These are phyloP conservation scores for Jaculus jaculus DNA, from an alignment of 2,113 vertebrate species.

Conservation along the genomic window DNA sequence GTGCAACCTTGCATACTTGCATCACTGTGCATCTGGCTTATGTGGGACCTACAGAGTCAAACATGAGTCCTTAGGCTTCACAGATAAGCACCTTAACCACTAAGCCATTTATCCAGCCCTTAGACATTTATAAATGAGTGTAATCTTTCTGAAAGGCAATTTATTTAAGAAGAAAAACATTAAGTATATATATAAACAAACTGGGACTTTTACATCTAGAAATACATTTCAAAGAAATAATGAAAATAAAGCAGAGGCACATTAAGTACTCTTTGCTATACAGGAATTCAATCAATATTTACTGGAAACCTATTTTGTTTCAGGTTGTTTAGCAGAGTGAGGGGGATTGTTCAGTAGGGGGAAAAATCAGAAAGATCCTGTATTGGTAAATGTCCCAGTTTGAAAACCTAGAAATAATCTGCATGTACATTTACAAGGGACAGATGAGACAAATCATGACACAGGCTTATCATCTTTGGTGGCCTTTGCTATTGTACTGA, in stretches of 20 bases:
- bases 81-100: too few relatives aligned
- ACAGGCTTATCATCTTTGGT: background rate
- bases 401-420: slow-evolving; percentile 18
- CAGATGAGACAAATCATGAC: background rate
- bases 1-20: too few relatives aligned
- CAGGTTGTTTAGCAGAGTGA: background rate
- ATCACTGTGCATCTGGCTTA: too few relatives aligned
- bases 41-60: too few relatives aligned
- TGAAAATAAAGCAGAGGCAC: background rate
- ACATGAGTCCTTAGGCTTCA: too few relatives aligned
- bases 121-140: background rate
- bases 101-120: background rate
- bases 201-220: slow-evolving; percentile 36
- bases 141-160: background rate
- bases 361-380: background rate
- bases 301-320: background rate
- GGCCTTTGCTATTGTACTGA: background rate
- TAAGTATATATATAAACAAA: background rate
- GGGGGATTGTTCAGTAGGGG: background rate
- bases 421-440: background rate
- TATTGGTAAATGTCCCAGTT: background rate
- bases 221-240: slow-evolving; percentile 19
- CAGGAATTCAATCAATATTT: background rate
- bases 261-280: background rate
- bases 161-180: slow-evolving; percentile 39